These are phyloP conservation scores for Rhinophrynus dorsalis DNA, from an alignment of 2,797 vertebrate species.

Conservation along the genomic window DNA sequence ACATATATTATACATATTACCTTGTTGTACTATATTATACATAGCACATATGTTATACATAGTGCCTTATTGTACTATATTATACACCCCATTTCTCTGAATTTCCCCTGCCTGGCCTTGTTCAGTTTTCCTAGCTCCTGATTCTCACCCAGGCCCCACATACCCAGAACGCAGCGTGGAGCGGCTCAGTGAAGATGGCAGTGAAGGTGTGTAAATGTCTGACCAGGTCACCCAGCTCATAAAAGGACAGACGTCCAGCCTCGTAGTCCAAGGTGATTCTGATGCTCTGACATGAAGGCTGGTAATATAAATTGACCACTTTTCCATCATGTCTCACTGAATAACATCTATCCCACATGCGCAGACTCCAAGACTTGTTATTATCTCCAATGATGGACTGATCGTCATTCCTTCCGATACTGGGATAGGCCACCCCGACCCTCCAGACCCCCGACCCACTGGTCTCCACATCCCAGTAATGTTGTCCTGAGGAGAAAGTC, in stretches of 20 bases:
- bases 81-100: too few relatives aligned
- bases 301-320: too few relatives aligned
- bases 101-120: too few relatives aligned
- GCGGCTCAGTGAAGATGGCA: not conserved
- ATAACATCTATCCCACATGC: not conserved
- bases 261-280: not conserved
- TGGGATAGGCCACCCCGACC: not conserved
- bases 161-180: not conserved
- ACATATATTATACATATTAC: too few relatives aligned
- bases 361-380: not conserved
- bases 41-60: too few relatives aligned
- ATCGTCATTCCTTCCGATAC: not conserved
- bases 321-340: not conserved
- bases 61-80: too few relatives aligned
- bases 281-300: not conserved
- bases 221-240: not conserved
- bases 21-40: too few relatives aligned
- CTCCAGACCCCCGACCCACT: not conserved
- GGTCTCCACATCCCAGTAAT: not conserved
- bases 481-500: not conserved
- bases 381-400: not conserved
- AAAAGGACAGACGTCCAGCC: not conserved
- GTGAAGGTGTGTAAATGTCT: not conserved
- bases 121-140: too few relatives aligned
- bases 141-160: not conserved